Percentiles rank a stretch among this genome's conserved stretches.
Evolutionary conservation across 2,797 vertebrate species (phyloP).

Genomic region (Sorex maritimensis): DNA sequence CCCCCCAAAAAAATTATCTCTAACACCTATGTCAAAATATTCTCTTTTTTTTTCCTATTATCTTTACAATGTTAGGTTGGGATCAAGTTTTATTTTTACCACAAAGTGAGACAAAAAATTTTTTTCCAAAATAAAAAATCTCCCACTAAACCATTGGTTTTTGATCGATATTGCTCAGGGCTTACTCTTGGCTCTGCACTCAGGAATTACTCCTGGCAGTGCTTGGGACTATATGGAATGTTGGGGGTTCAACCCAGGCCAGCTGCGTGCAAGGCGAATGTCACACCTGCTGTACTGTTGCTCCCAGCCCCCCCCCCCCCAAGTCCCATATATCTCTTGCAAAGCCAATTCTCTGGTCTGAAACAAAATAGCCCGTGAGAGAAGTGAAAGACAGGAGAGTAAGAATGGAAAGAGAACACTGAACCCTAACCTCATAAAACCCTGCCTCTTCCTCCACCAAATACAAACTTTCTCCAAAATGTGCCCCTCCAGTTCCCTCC

Average conservation of each 20-base stretch:
- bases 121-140: background rate
- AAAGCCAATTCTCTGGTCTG: background rate
- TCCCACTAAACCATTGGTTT: background rate
- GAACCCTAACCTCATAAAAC: background rate
- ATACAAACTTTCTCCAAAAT: slow-evolving; percentile 13
- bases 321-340: background rate
- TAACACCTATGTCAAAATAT: background rate
- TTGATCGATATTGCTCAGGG: background rate
- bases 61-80: background rate
- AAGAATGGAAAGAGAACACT: background rate
- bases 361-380: slow-evolving; percentile 22
- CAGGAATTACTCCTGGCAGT: no score
- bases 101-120: background rate
- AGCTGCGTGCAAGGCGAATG: no score
- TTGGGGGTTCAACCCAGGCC: no score
- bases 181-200: no score
- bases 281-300: no score
- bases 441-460: background rate
- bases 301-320: no score
- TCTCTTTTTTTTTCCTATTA: slow-evolving; percentile 16
- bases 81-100: background rate
- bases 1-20: background rate
- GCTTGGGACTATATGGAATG: no score
- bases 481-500: background rate
- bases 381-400: background rate